Evolutionary conservation across 2,113 vertebrate genomes (phyloP).

Genomic region (Danio rerio): GRCz12tu NC_133184.1:8201501-8202000

Average conservation of each 20-base stretch:
- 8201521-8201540: constrained; percentile 15
- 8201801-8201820: constrained; percentile 68
- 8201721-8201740: constrained; percentile 62
- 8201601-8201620: constrained; percentile 22
- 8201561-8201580: neutral
- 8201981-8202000: too few species aligned
- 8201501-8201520: neutral
- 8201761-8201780: constrained; percentile 68
- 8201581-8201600: constrained; percentile 23
- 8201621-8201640: constrained; percentile 19
- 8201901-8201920: constrained; percentile 30
- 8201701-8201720: constrained; percentile 29
- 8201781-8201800: constrained; percentile 66
- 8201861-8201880: constrained; percentile 36
- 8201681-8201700: constrained; percentile 23
- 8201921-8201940: neutral
- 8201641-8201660: constrained; percentile 49
- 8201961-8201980: too few species aligned
- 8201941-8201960: neutral
- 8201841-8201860: constrained; percentile 46
- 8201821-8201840: constrained; percentile 64
- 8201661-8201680: constrained; percentile 21
- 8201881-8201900: constrained; percentile 58
- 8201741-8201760: constrained; percentile 74
- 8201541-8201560: constrained; percentile 30